phyloP scores from a whole-genome alignment of 1,140 invertebrate species.

The Hycleus phaleratus region DNA sequence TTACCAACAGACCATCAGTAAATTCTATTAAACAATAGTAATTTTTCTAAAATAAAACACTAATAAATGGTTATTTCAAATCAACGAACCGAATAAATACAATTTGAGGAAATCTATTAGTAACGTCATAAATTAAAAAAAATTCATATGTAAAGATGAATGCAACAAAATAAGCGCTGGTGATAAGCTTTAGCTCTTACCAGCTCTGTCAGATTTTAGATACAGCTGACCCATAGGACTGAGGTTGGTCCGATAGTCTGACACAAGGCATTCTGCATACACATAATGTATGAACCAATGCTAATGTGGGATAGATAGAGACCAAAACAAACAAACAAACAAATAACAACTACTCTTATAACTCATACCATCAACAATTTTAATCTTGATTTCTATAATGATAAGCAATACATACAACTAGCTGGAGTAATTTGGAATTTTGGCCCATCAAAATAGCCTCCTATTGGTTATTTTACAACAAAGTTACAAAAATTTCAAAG shows the following conservation, averaged over 20 bases:
- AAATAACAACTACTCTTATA: no score
- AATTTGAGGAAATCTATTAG: not conserved
- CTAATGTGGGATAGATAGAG: not conserved
- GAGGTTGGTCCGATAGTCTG: slow-evolving; percentile 55
- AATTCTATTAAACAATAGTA: no score
- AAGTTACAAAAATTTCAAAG: no score
- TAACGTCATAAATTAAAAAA: not conserved
- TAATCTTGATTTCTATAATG: no score
- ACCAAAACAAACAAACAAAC: no score
- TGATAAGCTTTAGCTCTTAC: slow-evolving; percentile 47
- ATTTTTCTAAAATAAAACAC: not conserved
- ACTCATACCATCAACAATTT: no score
- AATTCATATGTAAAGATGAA: not conserved
- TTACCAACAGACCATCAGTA: slow-evolving; percentile 6
- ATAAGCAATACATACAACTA: no score
- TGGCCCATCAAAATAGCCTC: no score
- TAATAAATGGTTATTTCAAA: not conserved
- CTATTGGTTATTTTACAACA: no score
- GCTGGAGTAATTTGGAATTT: no score
- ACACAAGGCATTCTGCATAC: slow-evolving; percentile 49
- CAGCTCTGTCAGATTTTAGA: slow-evolving; percentile 71
- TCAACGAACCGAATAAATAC: no score
- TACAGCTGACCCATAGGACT: slow-evolving; percentile 69
- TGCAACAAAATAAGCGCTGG: slow-evolving; percentile 9
- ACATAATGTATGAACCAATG: slow-evolving; percentile 8